Conservation (phyloP, 1,140 invertebrate genomes). For the Nymphalis io region DNA sequence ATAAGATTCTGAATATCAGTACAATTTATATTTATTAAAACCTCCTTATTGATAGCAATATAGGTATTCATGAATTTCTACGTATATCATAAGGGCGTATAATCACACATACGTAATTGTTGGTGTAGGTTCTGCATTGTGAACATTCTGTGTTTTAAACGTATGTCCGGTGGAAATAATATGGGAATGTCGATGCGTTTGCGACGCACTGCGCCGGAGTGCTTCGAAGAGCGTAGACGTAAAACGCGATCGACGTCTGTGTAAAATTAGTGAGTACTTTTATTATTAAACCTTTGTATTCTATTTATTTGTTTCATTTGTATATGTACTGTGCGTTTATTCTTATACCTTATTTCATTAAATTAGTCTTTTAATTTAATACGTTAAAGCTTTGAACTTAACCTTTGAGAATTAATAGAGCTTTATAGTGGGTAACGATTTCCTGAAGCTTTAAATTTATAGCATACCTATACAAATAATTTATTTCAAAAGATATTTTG, state of each 20-base stretch:
- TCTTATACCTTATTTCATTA: not conserved
- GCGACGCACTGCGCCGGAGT: conserved; percentile 31
- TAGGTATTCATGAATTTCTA: not conserved
- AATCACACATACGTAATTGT: conserved; percentile 16
- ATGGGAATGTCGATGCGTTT: conserved; percentile 18
- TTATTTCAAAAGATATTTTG: too few relatives aligned
- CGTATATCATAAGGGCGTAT: not conserved
- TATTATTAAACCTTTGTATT: not conserved
- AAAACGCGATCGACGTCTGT: not conserved
- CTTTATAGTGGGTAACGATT: not conserved
- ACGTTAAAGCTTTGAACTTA: conserved; percentile 15
- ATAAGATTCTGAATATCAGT: too few relatives aligned
- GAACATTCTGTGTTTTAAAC: not conserved
- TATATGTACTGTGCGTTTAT: not conserved
- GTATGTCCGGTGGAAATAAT: conserved; percentile 18
- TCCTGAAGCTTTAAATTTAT: not conserved
- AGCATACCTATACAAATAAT: too few relatives aligned
- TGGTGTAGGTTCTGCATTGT: conserved; percentile 21
- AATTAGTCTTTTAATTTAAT: conserved; percentile 11
- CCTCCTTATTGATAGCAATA: not conserved
- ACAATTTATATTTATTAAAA: too few relatives aligned
- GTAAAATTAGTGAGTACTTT: conserved; percentile 20
- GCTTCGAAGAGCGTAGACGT: conserved; percentile 27
- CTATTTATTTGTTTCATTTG: not conserved
- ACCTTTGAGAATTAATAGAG: conserved; percentile 13